Evolutionary conservation across 1,140 invertebrate species (phyloP), one percentile per base, ranked within the genome.

Genomic region (Archegozetes longisetosus): DNA sequence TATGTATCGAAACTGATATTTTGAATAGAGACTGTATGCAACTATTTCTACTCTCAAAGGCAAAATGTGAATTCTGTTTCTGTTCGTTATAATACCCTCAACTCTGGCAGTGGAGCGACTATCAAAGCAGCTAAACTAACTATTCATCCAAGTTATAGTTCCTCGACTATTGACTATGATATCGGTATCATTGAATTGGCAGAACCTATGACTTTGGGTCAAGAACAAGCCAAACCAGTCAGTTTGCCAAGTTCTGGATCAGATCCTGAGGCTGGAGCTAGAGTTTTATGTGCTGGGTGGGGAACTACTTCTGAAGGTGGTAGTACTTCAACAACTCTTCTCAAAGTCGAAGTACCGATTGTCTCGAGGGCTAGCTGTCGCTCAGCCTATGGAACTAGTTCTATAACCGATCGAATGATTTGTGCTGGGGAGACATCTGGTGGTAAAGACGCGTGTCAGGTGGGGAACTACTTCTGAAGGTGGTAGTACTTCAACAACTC

Each of bases 381-480:
- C 24, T 29, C 6, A 6, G 53, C 53, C 6, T 55, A 55, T 26
- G 6, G 6, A 9, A 46, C 6, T 22, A 13, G 12, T 23, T n/a
- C 6, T 17, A 55, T 55, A 12, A 55, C 53, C 53, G 53, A 55
- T 55, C 17, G 13, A 9, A 55, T 55, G 53, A 29, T 55, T 23
- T 55, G 53, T 46, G 53, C 53, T 22, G 53, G 53, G 6, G 51
- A 22, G 12, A 28, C 26, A 14, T 12, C 13, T 6, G 53, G 53
- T 25, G 53, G 53, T 6, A 55, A 55, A n/a, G 46, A 60, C 27
- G 58, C 58, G 20, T 60, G 58, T 53, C 69, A 86, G 84, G 85
- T n/a, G n/a, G n/a, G n/a, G n/a, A n/a, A n/a, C n/a, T n/a, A n/a
- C n/a, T n/a, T n/a, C n/a, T n/a, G n/a, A n/a, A n/a, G n/a, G n/a